Percentiles rank a stretch among this genome's conserved stretches.
Evolutionary conservation across 1,140 invertebrate genomes (phyloP).

Genomic region (Apocrypta bakeri): DNA sequence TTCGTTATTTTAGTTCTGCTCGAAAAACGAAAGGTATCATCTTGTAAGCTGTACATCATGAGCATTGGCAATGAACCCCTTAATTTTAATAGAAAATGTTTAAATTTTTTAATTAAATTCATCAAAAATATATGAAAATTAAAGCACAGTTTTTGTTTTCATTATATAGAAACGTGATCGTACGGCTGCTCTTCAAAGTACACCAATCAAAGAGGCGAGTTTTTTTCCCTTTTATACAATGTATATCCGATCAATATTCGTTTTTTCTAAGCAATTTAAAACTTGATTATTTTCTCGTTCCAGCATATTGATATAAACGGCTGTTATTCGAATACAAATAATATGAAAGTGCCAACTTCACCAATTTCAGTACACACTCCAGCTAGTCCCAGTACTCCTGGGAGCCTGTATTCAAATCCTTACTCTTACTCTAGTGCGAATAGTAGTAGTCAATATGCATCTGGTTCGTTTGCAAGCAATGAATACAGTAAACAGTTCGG

Average conservation of each 20-base stretch:
- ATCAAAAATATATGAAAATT: too few relatives aligned
- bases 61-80: not conserved
- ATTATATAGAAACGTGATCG: not conserved
- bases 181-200: not conserved
- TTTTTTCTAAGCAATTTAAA: not conserved
- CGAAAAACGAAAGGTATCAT: not conserved
- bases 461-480: constrained; percentile 57
- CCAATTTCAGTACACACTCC: constrained; percentile 69
- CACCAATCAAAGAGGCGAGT: not conserved
- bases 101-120: too few relatives aligned
- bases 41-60: not conserved
- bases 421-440: constrained; percentile 62
- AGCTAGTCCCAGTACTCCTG: constrained; percentile 75
- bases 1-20: not conserved
- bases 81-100: not conserved
- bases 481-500: constrained; percentile 60
- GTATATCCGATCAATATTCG: too few relatives aligned
- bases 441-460: constrained; percentile 58
- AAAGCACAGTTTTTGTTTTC: not conserved
- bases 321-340: constrained; percentile 53
- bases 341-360: constrained; percentile 65
- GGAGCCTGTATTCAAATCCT: constrained; percentile 72
- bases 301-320: constrained; percentile 60
- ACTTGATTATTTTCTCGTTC: constrained; percentile 23
- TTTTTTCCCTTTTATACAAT: too few relatives aligned